Base-by-base conservation (phyloP, 2,797 vertebrate genomes). In the Megaceryle alcyon region DNA sequence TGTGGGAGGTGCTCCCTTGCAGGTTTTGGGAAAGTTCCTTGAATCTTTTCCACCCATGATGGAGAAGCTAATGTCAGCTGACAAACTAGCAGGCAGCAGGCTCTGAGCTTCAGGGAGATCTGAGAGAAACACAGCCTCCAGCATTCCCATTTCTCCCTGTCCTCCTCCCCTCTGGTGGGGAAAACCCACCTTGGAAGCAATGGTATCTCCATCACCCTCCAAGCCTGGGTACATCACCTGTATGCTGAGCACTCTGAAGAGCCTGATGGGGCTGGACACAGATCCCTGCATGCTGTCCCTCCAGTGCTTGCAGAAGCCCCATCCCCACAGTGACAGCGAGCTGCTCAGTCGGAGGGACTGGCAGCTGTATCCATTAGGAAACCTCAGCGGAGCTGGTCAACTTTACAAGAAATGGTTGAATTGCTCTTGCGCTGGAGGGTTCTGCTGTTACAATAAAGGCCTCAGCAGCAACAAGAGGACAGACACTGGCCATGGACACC, bases 401-500 rank as follows among this genome's bases (percentile, higher is more conserved):
- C 86, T 94, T 90, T 80, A 86, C 20, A 10, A 86, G 91, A 59
- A 51, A 9, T 21, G 86, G 26, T 1, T 85, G 80, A 77, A 63
- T 15, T 68, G 51, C 49, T 76, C 89, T 53, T 25, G 49, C 0
- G 4, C 53, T 2, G 1, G 60, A 63, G 57, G 69, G 78, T 53
- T 33, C 46, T 14, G 1, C 21, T 46, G 60, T 19, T 90, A 84
- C 75, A 91, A 73, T 53, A 94, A 93, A 79, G 65, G 25, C 79
- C 70, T 71, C 82, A 76, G 73, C 91, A 92, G 23, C 86, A 94
- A 26, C 39, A 60, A 92, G 82, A 43, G 82, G 90, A 95, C 87
- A 94, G 83, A 79, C 46, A 43, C 73, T 88, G 88, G 77, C 92
- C 56, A 16, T 0, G 49, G 86, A 92, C 93, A 95, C 91, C 94